Conservation (phyloP, 2,888 invertebrate genomes). For the Drosophila buzzatii region DNA sequence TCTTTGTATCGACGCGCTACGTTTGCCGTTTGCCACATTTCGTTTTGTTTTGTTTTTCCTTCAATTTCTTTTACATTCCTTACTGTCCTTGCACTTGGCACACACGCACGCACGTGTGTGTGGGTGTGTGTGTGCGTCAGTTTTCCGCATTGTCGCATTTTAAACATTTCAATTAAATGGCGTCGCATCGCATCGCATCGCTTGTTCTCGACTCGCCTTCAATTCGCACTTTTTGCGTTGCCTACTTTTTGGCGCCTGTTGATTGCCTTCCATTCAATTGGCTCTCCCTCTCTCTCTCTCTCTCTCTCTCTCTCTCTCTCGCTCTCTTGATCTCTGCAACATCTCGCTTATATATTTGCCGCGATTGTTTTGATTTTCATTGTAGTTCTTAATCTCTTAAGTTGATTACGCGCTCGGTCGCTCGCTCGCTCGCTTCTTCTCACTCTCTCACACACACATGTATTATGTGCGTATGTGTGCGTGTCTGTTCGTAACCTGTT, state of each 20-base stretch:
- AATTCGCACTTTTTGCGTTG: constrained; percentile 31
- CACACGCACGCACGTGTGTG: neutral
- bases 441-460: neutral
- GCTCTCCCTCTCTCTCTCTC: neutral
- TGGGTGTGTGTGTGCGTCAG: constrained; percentile 28
- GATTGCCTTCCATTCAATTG: constrained; percentile 57
- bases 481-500: constrained; percentile 27
- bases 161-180: constrained; percentile 75
- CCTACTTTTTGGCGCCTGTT: constrained; percentile 59
- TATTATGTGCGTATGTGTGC: neutral
- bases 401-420: constrained; percentile 37
- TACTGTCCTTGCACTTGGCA: constrained; percentile 49
- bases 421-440: neutral
- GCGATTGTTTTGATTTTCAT: constrained; percentile 43
- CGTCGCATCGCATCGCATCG: constrained; percentile 9
- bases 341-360: constrained; percentile 1
- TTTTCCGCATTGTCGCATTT: constrained; percentile 68
- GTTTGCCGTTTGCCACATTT: constrained; percentile 44
- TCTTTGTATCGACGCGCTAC: constrained; percentile 66
- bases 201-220: constrained; percentile 12
- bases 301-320: neutral
- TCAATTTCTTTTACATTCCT: neutral
- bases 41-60: constrained; percentile 5
- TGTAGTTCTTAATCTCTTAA: constrained; percentile 51
- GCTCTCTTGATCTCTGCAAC: neutral